Evolutionary conservation across 2,888 invertebrate genomes (phyloP), one percentile per base, ranked within the genome.

Genomic region (Eupithecia pulchellata): DNA sequence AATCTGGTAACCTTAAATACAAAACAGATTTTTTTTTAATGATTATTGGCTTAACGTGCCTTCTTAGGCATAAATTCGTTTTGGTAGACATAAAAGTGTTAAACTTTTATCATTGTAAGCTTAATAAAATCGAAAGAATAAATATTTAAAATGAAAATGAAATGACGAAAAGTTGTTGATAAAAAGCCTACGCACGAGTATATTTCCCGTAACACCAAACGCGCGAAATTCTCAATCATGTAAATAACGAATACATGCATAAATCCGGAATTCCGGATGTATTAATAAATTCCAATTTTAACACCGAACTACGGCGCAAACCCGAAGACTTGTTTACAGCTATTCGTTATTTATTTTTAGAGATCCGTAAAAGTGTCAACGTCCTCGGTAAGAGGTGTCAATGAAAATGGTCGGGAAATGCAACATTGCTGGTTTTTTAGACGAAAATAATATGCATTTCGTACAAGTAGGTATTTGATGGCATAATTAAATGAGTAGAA

Each of bases 211-310:
- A 55, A 13, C 27, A 55, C 4, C 27, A 13, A 42, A 55, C 55
- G 27, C n/a, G 55, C 6, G 27, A 55, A 55, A 55, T 27, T 55
- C 55, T 55, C 55, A 55, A 55, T 55, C 55, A 55, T 25, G 27
- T 30, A 58, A 58, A 58, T 58, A 58, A 1, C 30, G 58, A 58
- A 29, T 29, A n/a, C 58, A 30, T 58, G 29, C 58, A 58, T 58
- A 58, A 58, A 58, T 58, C 30, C 2, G 57, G 14, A 47, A 57
- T 57, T 58, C 32, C n/a, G 58, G 57, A 57, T 58, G 30, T 58
- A 30, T 58, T 58, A 58, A 58, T 58, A 58, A 58, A 58, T 58
- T 58, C 58, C 58, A 58, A 58, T 30, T 58, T 58, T 9, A 58
- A 58, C 58, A 58, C 30, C n/a, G 58, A 30, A 58, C 30, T 58